Percentiles rank a stretch among this genome's conserved stretches.
These are phyloP conservation scores for Troilus luridus DNA, from an alignment of 2,888 invertebrate species.

Conservation along the genomic window DNA sequence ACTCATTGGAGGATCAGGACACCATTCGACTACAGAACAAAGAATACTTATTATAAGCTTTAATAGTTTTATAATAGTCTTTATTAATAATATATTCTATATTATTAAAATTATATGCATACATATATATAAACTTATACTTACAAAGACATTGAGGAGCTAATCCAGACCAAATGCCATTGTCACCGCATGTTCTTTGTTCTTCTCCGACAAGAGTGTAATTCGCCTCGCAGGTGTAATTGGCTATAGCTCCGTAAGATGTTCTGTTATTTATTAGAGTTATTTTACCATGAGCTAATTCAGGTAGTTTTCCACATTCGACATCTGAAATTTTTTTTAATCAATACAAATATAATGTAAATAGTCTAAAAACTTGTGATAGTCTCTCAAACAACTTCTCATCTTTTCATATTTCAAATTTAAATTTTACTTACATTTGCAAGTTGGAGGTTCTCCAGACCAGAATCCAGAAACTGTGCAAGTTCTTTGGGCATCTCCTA, in stretches of 20 bases:
- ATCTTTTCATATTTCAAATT: neutral
- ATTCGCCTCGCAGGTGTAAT: conserved; percentile 86
- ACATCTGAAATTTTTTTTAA: conserved; percentile 75
- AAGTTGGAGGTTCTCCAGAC: conserved; percentile 85
- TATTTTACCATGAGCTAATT: conserved; percentile 82
- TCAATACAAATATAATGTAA: neutral
- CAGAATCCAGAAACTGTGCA: conserved; percentile 86
- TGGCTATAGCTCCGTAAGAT: conserved; percentile 82
- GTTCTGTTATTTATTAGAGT: conserved; percentile 79
- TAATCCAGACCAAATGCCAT: conserved; percentile 83
- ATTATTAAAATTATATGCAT: neutral
- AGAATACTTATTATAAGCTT: neutral
- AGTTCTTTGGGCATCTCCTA: conserved; percentile 78
- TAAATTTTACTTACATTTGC: conserved; percentile 81
- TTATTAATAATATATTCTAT: neutral
- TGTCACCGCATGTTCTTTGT: conserved; percentile 80
- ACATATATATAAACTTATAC: conserved; percentile 62
- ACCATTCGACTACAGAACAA: conserved; percentile 78
- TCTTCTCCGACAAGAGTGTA: conserved; percentile 85
- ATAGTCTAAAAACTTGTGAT: no score
- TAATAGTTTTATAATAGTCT: neutral
- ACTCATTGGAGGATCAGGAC: conserved; percentile 85
- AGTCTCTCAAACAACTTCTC: neutral
- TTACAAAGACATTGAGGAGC: conserved; percentile 83
- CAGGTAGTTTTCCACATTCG: conserved; percentile 81